Conservation (phyloP, 2,113 vertebrate genomes). For the Montifringilla adamsi region DNA sequence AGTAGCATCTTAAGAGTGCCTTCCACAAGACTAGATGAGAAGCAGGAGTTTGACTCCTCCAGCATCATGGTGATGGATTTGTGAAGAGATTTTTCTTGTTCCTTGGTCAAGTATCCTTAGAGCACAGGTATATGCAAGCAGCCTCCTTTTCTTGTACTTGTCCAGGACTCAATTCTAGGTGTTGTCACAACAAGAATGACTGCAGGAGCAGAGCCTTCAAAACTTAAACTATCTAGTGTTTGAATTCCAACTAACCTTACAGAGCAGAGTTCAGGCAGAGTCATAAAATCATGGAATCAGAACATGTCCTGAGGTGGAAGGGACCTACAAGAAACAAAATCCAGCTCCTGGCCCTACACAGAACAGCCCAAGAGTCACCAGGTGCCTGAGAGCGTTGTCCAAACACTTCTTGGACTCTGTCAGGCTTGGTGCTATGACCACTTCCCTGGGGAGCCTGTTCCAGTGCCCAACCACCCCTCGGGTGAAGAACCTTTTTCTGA, state of each 20-base stretch:
- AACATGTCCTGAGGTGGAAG: background rate
- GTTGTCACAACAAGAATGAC: background rate
- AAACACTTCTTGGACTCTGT: background rate
- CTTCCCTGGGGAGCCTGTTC: background rate
- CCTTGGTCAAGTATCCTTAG: background rate
- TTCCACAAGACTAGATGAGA: background rate
- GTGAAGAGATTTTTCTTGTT: background rate
- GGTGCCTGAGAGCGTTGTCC: background rate
- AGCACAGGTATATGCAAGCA: background rate
- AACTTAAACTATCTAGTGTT: background rate
- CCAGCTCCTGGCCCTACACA: background rate
- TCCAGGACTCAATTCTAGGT: background rate
- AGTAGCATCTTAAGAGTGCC: background rate
- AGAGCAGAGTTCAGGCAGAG: background rate
- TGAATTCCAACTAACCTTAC: background rate
- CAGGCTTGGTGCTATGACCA: background rate
- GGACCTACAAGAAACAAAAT: background rate
- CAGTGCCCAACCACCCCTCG: background rate
- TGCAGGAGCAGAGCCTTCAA: background rate
- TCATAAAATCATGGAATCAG: background rate
- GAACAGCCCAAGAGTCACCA: too few relatives aligned
- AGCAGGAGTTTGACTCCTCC: background rate
- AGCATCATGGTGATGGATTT: background rate
- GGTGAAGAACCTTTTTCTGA: background rate
- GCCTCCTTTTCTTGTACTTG: background rate